phyloP scores from a whole-genome alignment of 2,113 vertebrate species.

The Trachemys scripta region DNA sequence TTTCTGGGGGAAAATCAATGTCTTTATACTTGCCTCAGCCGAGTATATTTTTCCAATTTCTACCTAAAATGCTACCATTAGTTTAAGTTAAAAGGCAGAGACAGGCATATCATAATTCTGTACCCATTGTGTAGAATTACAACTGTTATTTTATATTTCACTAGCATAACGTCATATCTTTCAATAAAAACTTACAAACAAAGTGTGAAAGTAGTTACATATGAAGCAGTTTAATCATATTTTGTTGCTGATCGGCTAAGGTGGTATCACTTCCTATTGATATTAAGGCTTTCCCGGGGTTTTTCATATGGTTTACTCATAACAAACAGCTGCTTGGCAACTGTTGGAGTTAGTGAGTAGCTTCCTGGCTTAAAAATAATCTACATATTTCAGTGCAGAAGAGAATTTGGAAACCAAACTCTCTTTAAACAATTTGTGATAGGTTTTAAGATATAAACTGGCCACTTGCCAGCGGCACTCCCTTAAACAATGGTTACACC shows the following conservation, averaged over 20 bases:
- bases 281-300: conserved; percentile 3
- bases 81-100: background rate
- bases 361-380: conserved; percentile 50
- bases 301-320: conserved; percentile 25
- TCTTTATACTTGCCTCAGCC: background rate
- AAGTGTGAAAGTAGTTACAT: background rate
- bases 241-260: background rate
- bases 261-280: background rate
- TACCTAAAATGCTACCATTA: background rate
- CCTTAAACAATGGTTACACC: conserved; percentile 59
- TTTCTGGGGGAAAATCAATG: background rate
- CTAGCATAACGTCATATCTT: background rate
- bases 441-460: conserved; percentile 25
- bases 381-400: conserved; percentile 21
- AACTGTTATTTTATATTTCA: background rate
- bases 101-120: background rate
- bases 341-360: conserved; percentile 43
- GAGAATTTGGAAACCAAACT: conserved; percentile 15
- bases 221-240: background rate
- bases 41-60: background rate
- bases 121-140: background rate
- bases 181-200: background rate
- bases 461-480: conserved; percentile 12
- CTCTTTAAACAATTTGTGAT: conserved; percentile 24
- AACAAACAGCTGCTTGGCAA: conserved; percentile 62